Evolutionary conservation across 2,888 invertebrate genomes (phyloP).

Genomic region (Drosophila yooni): DNA sequence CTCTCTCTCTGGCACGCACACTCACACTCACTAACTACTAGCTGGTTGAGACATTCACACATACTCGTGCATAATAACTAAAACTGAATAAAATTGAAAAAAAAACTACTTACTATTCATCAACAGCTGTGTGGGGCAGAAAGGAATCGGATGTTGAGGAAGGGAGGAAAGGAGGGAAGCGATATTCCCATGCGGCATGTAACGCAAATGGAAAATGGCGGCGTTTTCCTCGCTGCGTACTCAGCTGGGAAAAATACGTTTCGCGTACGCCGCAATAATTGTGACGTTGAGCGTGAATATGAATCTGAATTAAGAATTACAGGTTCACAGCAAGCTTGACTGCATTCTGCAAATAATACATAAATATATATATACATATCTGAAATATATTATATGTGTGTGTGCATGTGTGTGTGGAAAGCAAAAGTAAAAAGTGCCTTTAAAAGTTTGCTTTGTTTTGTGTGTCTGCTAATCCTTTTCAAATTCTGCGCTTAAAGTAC

Average conservation of each 20-base stretch:
- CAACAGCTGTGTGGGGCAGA: conserved; percentile 50
- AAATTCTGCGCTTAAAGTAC: background rate
- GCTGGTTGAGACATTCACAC: conserved; percentile 19
- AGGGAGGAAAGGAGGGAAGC: conserved; percentile 6
- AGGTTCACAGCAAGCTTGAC: conserved; percentile 43
- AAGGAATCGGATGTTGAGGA: conserved; percentile 33
- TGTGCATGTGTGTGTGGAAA: background rate
- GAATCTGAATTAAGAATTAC: conserved; percentile 64
- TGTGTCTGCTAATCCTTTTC: conserved; percentile 3
- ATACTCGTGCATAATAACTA: conserved; percentile 5
- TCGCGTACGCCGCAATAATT: conserved; percentile 55
- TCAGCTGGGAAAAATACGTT: conserved; percentile 73
- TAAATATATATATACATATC: background rate
- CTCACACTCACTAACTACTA: conserved; percentile 1
- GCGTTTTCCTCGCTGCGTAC: conserved; percentile 38
- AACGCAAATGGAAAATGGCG: conserved; percentile 59
- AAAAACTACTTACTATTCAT: conserved; percentile 19
- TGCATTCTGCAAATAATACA: conserved; percentile 4
- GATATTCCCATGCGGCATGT: conserved; percentile 33
- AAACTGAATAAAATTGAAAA: conserved; percentile 26
- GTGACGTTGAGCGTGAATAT: conserved; percentile 32
- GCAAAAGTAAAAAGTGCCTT: background rate
- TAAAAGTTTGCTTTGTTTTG: background rate
- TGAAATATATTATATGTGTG: background rate
- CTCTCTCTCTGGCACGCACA: conserved; percentile 1